phyloP scores from a whole-genome alignment of 2,888 invertebrate genomes.

The Octonoba sinensis region DNA sequence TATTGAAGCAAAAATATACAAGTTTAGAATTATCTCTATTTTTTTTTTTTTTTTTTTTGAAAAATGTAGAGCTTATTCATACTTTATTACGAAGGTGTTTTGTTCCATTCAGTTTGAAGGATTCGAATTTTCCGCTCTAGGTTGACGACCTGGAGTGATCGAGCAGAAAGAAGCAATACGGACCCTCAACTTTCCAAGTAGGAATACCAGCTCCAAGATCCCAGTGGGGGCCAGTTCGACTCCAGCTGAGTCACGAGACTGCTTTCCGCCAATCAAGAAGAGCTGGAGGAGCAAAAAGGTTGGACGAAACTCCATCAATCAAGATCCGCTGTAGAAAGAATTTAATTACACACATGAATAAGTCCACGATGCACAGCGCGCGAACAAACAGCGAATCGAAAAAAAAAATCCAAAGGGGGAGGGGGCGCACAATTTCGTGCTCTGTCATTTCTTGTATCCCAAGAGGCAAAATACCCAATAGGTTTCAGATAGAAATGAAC shows the following conservation, averaged over 20 bases:
- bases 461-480: neutral
- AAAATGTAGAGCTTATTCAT: too few species aligned
- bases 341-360: slow-evolving; percentile 67
- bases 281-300: slow-evolving; percentile 33
- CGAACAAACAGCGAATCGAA: slow-evolving; percentile 37
- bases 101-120: too few species aligned
- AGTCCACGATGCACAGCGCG: slow-evolving; percentile 31
- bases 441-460: slow-evolving; percentile 52
- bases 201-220: slow-evolving; percentile 49
- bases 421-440: slow-evolving; percentile 17
- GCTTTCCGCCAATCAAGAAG: slow-evolving; percentile 48
- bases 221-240: slow-evolving; percentile 46
- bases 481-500: too few species aligned
- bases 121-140: too few species aligned
- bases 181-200: slow-evolving; percentile 31
- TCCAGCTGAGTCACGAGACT: slow-evolving; percentile 50
- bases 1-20: too few species aligned
- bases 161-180: neutral
- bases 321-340: slow-evolving; percentile 64
- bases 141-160: too few species aligned
- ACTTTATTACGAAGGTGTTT: too few species aligned
- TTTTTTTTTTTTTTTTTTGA: too few species aligned
- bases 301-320: slow-evolving; percentile 43
- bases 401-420: slow-evolving; percentile 14
- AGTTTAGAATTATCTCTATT: too few species aligned